A percentile compares a stretch with the other conserved stretches of the same genome.
These are phyloP conservation scores for Oscheius sp. DNA, from an alignment of 2,888 invertebrate species.

Conservation along the genomic window DNA sequence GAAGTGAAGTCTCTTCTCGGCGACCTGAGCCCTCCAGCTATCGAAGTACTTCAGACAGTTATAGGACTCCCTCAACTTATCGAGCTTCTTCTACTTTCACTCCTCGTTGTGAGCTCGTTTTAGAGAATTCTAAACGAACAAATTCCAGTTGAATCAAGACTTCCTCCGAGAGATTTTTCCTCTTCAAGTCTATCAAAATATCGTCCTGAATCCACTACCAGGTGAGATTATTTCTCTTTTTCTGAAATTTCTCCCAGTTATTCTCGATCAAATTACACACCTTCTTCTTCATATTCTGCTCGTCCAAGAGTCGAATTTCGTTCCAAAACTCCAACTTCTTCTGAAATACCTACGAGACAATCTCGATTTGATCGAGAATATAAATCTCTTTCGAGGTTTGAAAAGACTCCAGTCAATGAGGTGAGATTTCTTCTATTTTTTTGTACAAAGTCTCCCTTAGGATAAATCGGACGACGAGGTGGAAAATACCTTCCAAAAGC, in stretches of 20 bases:
- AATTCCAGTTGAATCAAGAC: not conserved
- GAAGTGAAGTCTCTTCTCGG: not conserved
- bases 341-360: not conserved
- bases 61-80: constrained; percentile 1
- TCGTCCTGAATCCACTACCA: constrained; percentile 13
- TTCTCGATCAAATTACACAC: constrained; percentile 15
- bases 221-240: not conserved
- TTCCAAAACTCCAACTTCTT: constrained; percentile 13
- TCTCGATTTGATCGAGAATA: constrained; percentile 22
- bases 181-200: constrained; percentile 17
- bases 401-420: constrained; percentile 14
- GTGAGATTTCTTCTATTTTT: not conserved
- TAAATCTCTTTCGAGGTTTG: constrained; percentile 18
- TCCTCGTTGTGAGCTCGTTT: not conserved
- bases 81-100: constrained; percentile 26
- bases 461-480: constrained; percentile 42
- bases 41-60: not conserved
- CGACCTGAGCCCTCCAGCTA: not conserved
- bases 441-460: not conserved
- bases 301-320: constrained; percentile 12
- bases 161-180: constrained; percentile 19
- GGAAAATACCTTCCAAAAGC: constrained; percentile 48
- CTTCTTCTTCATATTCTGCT: not conserved
- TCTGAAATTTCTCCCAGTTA: not conserved
- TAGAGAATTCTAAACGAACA: not conserved